Conservation (phyloP, 2,888 invertebrate species). For the Pogonocherus hispidulus region DNA sequence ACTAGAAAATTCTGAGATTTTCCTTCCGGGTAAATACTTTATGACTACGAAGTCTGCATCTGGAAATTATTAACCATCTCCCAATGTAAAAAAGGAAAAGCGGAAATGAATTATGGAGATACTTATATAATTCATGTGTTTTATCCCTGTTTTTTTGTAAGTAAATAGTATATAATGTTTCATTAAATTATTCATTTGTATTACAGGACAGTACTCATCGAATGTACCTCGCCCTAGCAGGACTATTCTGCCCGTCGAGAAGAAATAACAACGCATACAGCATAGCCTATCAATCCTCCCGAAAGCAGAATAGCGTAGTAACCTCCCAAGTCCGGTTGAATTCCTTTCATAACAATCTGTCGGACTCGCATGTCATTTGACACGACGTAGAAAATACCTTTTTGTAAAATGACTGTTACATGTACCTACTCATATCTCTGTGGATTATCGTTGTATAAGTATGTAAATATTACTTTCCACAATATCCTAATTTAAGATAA, state of each 20-base stretch:
- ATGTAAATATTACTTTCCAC: background rate
- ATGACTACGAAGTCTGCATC: too few species aligned
- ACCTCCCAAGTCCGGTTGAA: slow-evolving; percentile 51
- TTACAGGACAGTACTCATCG: slow-evolving; percentile 67
- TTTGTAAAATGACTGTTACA: slow-evolving; percentile 43
- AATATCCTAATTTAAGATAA: background rate
- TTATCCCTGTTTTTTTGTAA: too few species aligned
- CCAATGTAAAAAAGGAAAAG: too few species aligned
- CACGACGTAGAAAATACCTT: slow-evolving; percentile 48
- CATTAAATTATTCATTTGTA: too few species aligned
- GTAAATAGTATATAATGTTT: too few species aligned
- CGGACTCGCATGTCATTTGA: slow-evolving; percentile 43
- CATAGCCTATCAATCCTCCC: slow-evolving; percentile 58
- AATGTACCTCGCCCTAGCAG: slow-evolving; percentile 64
- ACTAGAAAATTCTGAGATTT: too few species aligned
- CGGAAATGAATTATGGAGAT: too few species aligned
- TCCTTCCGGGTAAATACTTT: too few species aligned
- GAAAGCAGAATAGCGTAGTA: slow-evolving; percentile 49
- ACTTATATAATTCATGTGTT: too few species aligned
- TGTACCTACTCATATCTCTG: slow-evolving; percentile 8
- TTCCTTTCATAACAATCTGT: slow-evolving; percentile 46
- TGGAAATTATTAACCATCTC: too few species aligned
- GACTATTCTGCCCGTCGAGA: slow-evolving; percentile 56
- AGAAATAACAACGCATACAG: slow-evolving; percentile 56
- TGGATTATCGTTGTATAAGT: slow-evolving; percentile 4